These are phyloP conservation scores for Drosophila novamexicana DNA, from an alignment of 1,140 invertebrate species.

Conservation along the genomic window DNA sequence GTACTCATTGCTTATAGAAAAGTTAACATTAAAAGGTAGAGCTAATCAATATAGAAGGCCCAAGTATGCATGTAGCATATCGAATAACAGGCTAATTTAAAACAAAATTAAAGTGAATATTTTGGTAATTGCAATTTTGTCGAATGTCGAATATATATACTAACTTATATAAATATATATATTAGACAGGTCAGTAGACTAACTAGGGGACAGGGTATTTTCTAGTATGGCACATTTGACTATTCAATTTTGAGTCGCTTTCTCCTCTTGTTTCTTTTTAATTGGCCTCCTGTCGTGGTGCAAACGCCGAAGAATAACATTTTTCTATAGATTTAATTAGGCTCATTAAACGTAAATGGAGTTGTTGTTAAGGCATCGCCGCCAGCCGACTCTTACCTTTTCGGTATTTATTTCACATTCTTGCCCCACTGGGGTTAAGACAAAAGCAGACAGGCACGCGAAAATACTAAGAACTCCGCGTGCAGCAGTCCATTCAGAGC, in stretches of 20 bases:
- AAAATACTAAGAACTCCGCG: slow-evolving; percentile 3
- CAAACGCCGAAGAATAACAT: slow-evolving; percentile 32
- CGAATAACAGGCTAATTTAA: too few species aligned
- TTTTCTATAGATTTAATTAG: slow-evolving; percentile 76
- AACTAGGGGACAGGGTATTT: background rate
- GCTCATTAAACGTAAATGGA: slow-evolving; percentile 77
- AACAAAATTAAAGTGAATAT: too few species aligned
- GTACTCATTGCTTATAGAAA: too few species aligned
- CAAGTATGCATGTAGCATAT: too few species aligned
- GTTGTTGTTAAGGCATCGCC: slow-evolving; percentile 58
- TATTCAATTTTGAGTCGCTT: background rate
- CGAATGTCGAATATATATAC: too few species aligned
- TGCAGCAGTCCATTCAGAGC: slow-evolving; percentile 16
- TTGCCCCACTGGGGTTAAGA: background rate
- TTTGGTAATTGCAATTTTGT: too few species aligned
- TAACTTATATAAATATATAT: too few species aligned
- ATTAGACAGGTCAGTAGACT: too few species aligned
- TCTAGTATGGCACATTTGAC: background rate
- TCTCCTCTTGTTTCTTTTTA: slow-evolving; percentile 4
- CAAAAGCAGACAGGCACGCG: slow-evolving; percentile 1
- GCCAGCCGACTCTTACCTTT: slow-evolving; percentile 9
- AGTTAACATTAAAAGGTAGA: too few species aligned
- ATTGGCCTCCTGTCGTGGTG: background rate
- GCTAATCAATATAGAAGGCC: too few species aligned
- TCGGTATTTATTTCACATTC: slow-evolving; percentile 37